Evolutionary conservation across 2,113 vertebrate species (phyloP).

Genomic region (Cyanoderma ruficeps): DNA sequence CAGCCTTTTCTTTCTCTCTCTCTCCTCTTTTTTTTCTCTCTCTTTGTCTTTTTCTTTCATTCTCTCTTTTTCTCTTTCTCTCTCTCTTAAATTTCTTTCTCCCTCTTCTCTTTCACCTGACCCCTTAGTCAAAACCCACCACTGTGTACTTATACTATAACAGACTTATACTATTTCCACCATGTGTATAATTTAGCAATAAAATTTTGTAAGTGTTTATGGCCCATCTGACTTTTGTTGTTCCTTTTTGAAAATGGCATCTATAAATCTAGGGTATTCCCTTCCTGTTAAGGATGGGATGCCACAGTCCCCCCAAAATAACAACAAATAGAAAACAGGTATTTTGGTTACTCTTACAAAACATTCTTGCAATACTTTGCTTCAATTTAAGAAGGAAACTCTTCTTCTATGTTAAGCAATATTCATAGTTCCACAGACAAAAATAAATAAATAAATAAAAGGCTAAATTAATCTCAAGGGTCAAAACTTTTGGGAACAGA

Average conservation of each 20-base stretch:
- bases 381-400: neutral
- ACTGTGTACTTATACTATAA: too few species aligned
- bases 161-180: neutral
- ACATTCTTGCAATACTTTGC: neutral
- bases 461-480: neutral
- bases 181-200: neutral
- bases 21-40: neutral
- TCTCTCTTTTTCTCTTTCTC: neutral
- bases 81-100: neutral
- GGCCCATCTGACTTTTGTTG: neutral
- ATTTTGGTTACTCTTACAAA: neutral
- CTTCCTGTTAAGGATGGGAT: neutral
- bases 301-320: neutral
- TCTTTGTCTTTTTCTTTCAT: neutral
- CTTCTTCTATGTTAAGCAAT: neutral
- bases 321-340: neutral
- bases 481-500: neutral
- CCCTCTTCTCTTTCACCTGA: neutral
- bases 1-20: fast-evolving
- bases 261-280: too few species aligned
- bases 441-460: neutral
- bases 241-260: neutral
- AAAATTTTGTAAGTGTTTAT: neutral
- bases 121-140: neutral
- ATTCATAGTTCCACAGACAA: neutral